These are phyloP conservation scores for Standfussiana lucernea DNA, from an alignment of 2,888 invertebrate species.

Conservation along the genomic window DNA sequence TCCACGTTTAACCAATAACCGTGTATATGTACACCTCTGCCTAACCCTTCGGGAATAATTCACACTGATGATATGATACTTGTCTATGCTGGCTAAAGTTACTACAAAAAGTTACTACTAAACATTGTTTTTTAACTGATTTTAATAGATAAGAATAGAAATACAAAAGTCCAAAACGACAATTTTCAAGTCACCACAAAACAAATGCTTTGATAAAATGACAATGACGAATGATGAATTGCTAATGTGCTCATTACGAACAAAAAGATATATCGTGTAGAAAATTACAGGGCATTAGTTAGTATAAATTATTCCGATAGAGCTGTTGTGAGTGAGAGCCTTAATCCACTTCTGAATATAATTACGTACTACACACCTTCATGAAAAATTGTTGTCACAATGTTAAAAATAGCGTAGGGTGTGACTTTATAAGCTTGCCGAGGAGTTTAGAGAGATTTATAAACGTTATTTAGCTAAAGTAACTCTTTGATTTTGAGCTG, in stretches of 20 bases:
- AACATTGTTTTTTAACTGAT: constrained; percentile 4
- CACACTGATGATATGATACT: too few relatives aligned
- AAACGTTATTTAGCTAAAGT: background rate
- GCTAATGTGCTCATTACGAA: constrained; percentile 1
- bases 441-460: background rate
- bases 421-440: background rate
- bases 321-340: background rate
- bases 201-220: background rate
- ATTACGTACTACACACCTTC: background rate
- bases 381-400: background rate
- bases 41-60: background rate
- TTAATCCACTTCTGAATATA: background rate
- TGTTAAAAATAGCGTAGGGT: background rate
- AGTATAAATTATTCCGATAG: constrained; percentile 7
- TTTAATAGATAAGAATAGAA: background rate
- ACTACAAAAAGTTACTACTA: background rate
- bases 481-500: background rate
- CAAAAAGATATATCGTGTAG: background rate
- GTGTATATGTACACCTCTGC: background rate
- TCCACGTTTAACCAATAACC: background rate
- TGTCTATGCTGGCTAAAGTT: background rate
- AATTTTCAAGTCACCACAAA: background rate
- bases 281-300: constrained; percentile 9
- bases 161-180: background rate
- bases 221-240: background rate